phyloP scores from a whole-genome alignment of 2,797 vertebrate genomes.

The Phyllotis vaccarum region DNA sequence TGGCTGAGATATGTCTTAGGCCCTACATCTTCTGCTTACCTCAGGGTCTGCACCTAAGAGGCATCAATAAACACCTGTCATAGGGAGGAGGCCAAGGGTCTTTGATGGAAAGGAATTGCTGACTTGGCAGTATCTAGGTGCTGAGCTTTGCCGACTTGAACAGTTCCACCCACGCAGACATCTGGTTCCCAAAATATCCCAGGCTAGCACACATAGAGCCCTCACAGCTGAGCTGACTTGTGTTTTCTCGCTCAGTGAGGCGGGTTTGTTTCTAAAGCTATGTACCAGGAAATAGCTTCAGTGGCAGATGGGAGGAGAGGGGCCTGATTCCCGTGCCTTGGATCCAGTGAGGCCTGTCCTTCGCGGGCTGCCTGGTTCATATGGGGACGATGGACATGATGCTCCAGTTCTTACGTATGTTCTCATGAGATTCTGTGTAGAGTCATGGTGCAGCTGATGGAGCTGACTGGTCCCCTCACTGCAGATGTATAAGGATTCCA shows the following conservation, averaged over 20 bases:
- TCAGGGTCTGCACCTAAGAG: neutral
- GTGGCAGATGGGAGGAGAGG: neutral
- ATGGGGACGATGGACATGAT: neutral
- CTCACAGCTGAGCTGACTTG: neutral
- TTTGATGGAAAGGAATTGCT: neutral
- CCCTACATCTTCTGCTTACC: neutral
- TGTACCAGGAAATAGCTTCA: neutral
- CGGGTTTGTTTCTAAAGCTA: neutral
- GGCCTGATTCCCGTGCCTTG: neutral
- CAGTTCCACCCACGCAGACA: neutral
- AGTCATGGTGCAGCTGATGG: too few relatives aligned
- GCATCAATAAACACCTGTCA: neutral
- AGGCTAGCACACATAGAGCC: accelerated
- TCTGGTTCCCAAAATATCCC: constrained; percentile 61
- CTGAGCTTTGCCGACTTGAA: neutral
- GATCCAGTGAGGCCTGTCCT: neutral
- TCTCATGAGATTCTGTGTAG: neutral
- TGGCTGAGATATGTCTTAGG: neutral
- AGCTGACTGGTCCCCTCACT: neutral
- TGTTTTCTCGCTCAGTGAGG: neutral
- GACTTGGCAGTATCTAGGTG: neutral
- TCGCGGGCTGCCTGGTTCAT: neutral
- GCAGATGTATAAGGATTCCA: neutral
- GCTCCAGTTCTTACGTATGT: neutral
- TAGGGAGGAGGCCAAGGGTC: neutral